These are phyloP conservation scores for Hermaeophaga mercurialis DNA, from an alignment of 2,888 invertebrate species.

Conservation along the genomic window DNA sequence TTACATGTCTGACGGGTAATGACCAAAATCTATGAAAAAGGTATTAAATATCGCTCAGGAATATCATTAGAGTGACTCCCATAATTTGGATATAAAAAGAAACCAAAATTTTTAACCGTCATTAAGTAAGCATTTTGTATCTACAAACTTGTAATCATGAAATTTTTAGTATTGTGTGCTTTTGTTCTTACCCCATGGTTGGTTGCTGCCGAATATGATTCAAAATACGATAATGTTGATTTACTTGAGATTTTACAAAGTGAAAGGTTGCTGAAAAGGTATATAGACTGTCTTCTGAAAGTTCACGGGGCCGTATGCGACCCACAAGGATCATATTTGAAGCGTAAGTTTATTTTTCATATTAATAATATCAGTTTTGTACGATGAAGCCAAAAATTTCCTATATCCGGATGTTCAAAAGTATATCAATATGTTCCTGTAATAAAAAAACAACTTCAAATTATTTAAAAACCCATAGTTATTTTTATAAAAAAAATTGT, in stretches of 20 bases:
- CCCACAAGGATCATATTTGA: neutral
- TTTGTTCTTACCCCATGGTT: neutral
- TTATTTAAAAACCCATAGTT: too few relatives aligned
- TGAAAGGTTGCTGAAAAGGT: slow-evolving; percentile 68
- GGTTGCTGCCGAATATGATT: slow-evolving; percentile 59
- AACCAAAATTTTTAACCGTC: too few relatives aligned
- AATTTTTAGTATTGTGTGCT: neutral
- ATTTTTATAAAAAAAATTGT: too few relatives aligned
- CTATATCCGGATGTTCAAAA: too few relatives aligned
- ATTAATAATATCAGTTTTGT: too few relatives aligned
- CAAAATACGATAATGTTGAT: slow-evolving; percentile 72
- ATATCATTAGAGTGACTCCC: too few relatives aligned
- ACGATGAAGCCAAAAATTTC: too few relatives aligned
- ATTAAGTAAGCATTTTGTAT: too few relatives aligned
- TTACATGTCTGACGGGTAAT: neutral
- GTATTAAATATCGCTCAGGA: neutral
- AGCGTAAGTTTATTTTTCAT: slow-evolving; percentile 1
- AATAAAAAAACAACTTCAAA: too few relatives aligned
- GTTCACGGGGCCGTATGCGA: neutral
- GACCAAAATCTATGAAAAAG: neutral
- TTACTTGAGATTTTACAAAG: slow-evolving; percentile 69
- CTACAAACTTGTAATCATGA: neutral
- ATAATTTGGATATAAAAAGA: slow-evolving; percentile 3
- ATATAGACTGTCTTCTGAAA: slow-evolving; percentile 68
- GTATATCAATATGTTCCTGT: too few relatives aligned